Base-by-base conservation (phyloP, 2,888 invertebrate genomes). In the Thyatira batis region DNA sequence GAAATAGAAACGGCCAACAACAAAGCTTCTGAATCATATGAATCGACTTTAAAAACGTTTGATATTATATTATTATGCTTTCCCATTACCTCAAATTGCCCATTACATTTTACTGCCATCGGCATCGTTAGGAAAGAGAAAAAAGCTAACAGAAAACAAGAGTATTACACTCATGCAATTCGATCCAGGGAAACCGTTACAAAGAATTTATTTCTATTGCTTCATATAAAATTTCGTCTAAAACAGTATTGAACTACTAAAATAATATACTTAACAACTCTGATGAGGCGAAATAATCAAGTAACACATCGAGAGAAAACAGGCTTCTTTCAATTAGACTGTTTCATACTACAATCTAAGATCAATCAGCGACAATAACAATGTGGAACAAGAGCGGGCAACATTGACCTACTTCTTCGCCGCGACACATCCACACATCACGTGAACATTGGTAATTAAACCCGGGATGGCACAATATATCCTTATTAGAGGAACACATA, bases 401-500 rank as follows among this genome's bases (percentile, higher is more conserved):
- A 48, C 48, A 48, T 48, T 48, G 48, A 48, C 27, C 48, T 20
- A 23, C 28, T 43, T 27, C 30, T 30, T 45, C 45, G 20, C 51
- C 17, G 28, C 30, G 60, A 62, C 57, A 58, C 60, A 58, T 65
- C 58, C 67, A 60, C 61, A 67, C 69, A 71, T 62, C 65, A 60
- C 55, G 57, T 61, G 60, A 67, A 69, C 69, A 63, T 61, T 54
- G 61, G 71, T 75, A 76, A 78, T 78, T 78, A 76, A 76, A 58
- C 57, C 61, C 54, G 56, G 58, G 66, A 73, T 65, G 68, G 54
- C 68, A 78, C 84, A 85, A 85, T 85, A 84, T 80, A 78, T 80
- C 72, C 76, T 81, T 78, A 83, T 87, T 86, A 85, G 80, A 78
- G 67, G 79, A 80, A 82, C 80, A 79, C 78, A 73, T 73, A 58